phyloP scores from a whole-genome alignment of 2,113 vertebrate genomes.

The Ceuthmochares aereus region DNA sequence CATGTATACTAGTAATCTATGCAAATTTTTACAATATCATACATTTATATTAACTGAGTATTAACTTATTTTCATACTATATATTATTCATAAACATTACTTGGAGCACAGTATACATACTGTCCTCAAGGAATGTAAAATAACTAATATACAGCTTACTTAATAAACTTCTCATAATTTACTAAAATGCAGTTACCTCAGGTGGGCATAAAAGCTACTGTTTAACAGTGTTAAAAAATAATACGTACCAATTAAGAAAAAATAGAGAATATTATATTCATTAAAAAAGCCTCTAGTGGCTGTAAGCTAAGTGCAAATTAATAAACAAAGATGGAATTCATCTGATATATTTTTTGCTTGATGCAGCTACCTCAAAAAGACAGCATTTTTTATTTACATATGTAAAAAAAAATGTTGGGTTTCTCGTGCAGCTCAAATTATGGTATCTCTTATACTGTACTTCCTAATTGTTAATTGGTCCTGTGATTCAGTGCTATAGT shows the following conservation, averaged over 20 bases:
- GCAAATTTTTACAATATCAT: neutral
- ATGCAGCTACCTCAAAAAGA: neutral
- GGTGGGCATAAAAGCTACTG: neutral
- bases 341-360: conserved; percentile 28
- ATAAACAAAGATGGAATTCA: conserved; percentile 10
- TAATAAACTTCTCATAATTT: neutral
- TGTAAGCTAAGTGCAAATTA: neutral
- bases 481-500: neutral
- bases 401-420: neutral
- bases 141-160: neutral
- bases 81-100: neutral
- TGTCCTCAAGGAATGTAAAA: neutral
- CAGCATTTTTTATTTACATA: neutral
- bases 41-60: neutral
- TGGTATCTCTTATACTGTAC: neutral
- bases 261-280: neutral
- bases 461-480: neutral
- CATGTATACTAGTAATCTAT: neutral
- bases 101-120: neutral
- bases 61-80: neutral
- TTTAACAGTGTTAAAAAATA: neutral
- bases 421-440: neutral
- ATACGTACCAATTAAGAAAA: neutral
- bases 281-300: neutral
- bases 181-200: neutral